Evolutionary conservation across 2,888 invertebrate genomes (phyloP).

Genomic region (Arenicola marina): DNA sequence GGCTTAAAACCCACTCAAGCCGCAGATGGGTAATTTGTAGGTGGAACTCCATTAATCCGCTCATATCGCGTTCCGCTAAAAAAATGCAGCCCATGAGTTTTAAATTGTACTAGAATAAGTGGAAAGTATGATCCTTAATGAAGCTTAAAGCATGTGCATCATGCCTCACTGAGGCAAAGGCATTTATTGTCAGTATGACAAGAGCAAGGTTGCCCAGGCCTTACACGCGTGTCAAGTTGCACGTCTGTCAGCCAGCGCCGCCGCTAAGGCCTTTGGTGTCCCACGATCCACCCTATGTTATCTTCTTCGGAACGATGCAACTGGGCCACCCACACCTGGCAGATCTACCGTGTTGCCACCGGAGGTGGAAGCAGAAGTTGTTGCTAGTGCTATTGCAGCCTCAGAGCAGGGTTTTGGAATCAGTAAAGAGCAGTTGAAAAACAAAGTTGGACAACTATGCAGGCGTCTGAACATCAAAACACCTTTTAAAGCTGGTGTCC

Average conservation of each 20-base stretch:
- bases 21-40: no score
- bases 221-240: no score
- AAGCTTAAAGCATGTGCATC: no score
- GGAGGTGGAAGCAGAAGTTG: background rate
- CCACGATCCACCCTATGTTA: background rate
- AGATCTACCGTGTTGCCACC: background rate
- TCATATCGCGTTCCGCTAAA: no score
- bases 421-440: background rate
- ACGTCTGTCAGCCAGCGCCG: no score
- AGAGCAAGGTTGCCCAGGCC: no score
- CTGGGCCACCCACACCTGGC: background rate
- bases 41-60: no score
- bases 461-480: background rate
- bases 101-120: no score
- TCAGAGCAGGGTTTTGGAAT: conserved; percentile 6
- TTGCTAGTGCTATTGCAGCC: background rate
- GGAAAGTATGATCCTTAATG: no score
- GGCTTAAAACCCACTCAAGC: no score
- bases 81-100: no score
- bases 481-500: conserved; percentile 1
- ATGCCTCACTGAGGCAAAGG: conserved; percentile 5
- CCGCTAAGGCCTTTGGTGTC: background rate
- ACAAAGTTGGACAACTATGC: background rate
- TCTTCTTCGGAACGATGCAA: background rate
- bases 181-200: no score